These are phyloP conservation scores for Schlechtendalia chinensis DNA, from an alignment of 1,140 invertebrate species.

Conservation along the genomic window DNA sequence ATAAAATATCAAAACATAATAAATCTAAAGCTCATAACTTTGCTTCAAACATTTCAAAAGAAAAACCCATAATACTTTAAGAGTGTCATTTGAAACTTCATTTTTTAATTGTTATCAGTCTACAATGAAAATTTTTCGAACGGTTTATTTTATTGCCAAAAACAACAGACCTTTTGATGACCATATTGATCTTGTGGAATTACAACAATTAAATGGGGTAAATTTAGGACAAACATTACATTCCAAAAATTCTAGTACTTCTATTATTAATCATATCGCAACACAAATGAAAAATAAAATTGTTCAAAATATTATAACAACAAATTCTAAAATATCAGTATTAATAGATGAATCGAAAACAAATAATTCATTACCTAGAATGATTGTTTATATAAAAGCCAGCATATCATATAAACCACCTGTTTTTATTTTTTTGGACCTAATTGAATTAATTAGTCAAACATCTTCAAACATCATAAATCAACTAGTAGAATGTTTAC, in stretches of 20 bases:
- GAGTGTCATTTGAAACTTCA: too few relatives aligned
- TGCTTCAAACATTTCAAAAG: constrained; percentile 16
- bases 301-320: constrained; percentile 20
- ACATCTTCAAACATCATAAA: too few relatives aligned
- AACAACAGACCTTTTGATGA: too few relatives aligned
- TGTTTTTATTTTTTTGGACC: constrained; percentile 28
- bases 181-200: too few relatives aligned
- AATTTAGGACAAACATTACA: too few relatives aligned
- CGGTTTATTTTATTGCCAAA: too few relatives aligned
- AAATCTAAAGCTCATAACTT: constrained; percentile 12
- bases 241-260: too few relatives aligned
- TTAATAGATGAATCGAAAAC: constrained; percentile 30
- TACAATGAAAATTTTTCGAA: too few relatives aligned
- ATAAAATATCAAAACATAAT: constrained; percentile 33
- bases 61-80: too few relatives aligned
- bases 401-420: constrained; percentile 3
- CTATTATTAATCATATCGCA: constrained; percentile 4
- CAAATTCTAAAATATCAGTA: constrained; percentile 11
- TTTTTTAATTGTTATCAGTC: too few relatives aligned
- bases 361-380: neutral
- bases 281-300: constrained; percentile 21
- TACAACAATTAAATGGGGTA: too few relatives aligned
- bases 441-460: constrained; percentile 13
- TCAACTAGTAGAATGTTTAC: constrained; percentile 14
- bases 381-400: constrained; percentile 8